These are phyloP conservation scores for Anoplolepis gracilipes DNA, from an alignment of 1,140 invertebrate genomes.

Conservation along the genomic window DNA sequence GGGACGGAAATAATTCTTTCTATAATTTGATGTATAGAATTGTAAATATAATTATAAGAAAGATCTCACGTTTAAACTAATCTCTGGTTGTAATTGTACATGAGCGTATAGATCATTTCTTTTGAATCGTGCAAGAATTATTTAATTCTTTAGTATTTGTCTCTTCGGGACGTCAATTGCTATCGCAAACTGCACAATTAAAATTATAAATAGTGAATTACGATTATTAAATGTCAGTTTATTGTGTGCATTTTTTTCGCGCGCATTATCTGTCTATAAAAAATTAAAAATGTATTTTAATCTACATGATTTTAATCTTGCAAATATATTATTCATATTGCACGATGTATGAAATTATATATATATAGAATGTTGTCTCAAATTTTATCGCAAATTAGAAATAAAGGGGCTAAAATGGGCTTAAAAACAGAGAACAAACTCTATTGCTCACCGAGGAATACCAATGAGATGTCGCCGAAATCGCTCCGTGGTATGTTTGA, in stretches of 20 bases:
- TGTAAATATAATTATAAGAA: conserved; percentile 41
- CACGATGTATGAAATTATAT: conserved; percentile 2
- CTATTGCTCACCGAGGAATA: conserved; percentile 36
- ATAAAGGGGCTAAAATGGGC: conserved; percentile 37
- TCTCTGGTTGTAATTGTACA: conserved; percentile 10
- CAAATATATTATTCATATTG: not conserved
- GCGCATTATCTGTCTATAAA: not conserved
- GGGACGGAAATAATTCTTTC: conserved; percentile 10
- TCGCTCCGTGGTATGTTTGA: conserved; percentile 19
- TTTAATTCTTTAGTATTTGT: conserved; percentile 4
- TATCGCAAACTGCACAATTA: not conserved
- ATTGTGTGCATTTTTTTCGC: not conserved
- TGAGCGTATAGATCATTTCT: not conserved
- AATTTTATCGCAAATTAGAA: conserved; percentile 17
- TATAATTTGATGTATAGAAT: conserved; percentile 25
- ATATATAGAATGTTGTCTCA: not conserved
- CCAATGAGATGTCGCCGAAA: conserved; percentile 38
- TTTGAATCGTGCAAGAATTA: not conserved
- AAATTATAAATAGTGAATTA: conserved; percentile 11
- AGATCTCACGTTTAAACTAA: not conserved
- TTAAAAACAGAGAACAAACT: conserved; percentile 22
- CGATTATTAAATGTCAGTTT: not conserved
- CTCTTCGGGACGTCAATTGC: not conserved
- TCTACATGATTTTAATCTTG: conserved; percentile 1
- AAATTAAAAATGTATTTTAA: not conserved